Evolutionary conservation across 35 echinoderm and acorn worm genomes (phyloP).

Genomic region (Apostichopus japonicus): DNA sequence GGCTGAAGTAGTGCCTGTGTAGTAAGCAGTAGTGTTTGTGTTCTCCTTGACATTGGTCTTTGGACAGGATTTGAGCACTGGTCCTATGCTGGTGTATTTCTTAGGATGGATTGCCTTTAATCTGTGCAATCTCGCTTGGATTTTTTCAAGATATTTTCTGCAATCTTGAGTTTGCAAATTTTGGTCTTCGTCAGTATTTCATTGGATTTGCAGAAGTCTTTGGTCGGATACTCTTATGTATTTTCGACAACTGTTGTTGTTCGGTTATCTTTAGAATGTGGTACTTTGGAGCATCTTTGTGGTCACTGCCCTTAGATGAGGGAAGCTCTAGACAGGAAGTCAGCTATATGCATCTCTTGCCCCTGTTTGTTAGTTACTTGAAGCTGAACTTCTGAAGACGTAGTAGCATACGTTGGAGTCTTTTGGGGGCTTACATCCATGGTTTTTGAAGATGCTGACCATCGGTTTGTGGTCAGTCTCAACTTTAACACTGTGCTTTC

Average conservation of each 20-base stretch:
- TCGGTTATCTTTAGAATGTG: conserved; percentile 33
- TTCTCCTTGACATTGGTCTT: conserved; percentile 64
- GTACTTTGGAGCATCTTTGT: conserved; percentile 13
- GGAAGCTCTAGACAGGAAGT: conserved; percentile 41
- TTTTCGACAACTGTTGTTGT: conserved; percentile 31
- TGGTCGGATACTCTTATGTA: conserved; percentile 20
- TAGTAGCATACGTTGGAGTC: conserved; percentile 76
- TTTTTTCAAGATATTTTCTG: conserved; percentile 73
- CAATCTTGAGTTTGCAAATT: conserved; percentile 46
- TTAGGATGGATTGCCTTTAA: conserved; percentile 49
- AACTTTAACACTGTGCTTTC: no score
- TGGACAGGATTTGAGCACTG: conserved; percentile 18
- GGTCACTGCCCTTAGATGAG: background rate
- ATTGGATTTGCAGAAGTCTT: background rate
- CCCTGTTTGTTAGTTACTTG: conserved; percentile 3
- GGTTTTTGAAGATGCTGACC: conserved; percentile 66
- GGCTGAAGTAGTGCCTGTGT: conserved; percentile 62
- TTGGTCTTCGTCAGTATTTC: background rate
- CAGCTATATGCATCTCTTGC: conserved; percentile 53
- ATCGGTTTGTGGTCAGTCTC: conserved; percentile 76
- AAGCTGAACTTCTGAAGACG: conserved; percentile 49
- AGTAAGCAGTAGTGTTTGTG: conserved; percentile 61
- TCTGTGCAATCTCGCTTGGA: conserved; percentile 27
- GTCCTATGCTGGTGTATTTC: conserved; percentile 46
- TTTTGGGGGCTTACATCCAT: conserved; percentile 62